phyloP scores from a whole-genome alignment of 2,797 vertebrate species.

The Mionectes olivaceus region DNA sequence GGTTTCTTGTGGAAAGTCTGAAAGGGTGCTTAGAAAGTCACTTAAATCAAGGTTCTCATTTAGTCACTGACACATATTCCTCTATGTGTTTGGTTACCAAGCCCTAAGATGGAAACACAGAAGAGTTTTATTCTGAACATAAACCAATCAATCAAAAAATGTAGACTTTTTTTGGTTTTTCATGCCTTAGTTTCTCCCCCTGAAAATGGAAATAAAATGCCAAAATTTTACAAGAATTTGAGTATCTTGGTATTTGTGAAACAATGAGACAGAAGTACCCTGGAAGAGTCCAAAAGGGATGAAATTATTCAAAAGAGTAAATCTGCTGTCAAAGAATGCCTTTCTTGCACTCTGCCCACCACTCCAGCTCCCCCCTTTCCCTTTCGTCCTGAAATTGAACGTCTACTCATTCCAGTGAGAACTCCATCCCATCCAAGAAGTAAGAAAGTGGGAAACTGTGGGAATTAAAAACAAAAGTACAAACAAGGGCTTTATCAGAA shows the following conservation, averaged over 20 bases:
- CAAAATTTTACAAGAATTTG: neutral
- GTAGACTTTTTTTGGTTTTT: neutral
- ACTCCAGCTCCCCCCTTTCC: neutral
- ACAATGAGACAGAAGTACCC: neutral
- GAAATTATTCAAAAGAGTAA: neutral
- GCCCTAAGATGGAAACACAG: neutral
- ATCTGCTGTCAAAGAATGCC: neutral
- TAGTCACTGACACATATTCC: neutral
- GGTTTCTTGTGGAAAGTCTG: neutral
- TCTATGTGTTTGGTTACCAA: neutral
- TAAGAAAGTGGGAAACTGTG: neutral
- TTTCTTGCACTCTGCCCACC: neutral
- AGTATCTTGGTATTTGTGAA: neutral
- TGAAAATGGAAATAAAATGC: neutral
- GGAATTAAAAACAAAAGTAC: fast-evolving
- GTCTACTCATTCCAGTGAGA: neutral
- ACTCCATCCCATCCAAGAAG: neutral
- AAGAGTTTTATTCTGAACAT: neutral
- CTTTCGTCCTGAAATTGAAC: fast-evolving
- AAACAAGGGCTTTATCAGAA: neutral
- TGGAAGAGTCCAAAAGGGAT: neutral
- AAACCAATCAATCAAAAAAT: neutral
- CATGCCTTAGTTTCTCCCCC: neutral
- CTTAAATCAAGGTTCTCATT: neutral
- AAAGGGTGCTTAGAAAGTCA: neutral